Percentiles rank a stretch among this genome's conserved stretches.
Evolutionary conservation across 2,888 invertebrate species (phyloP).

Genomic region (Philopedon plagiatum): DNA sequence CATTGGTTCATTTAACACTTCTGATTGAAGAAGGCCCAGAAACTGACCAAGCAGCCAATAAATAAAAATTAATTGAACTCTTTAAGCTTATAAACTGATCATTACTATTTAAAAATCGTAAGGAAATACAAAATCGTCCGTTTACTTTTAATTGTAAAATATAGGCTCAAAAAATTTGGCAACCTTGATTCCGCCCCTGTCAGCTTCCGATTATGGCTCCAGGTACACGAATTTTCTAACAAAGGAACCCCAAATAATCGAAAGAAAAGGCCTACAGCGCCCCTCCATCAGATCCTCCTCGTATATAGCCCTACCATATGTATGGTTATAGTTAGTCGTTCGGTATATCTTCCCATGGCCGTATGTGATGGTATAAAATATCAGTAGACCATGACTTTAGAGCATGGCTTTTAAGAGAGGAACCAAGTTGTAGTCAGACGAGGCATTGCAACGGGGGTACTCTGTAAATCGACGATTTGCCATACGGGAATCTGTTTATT

Average conservation of each 20-base stretch:
- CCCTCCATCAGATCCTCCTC: conserved; percentile 33
- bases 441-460: not conserved
- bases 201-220: conserved; percentile 44
- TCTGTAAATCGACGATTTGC: not conserved
- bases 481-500: conserved; percentile 15
- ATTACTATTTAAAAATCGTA: too few species aligned
- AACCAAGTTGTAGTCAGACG: not conserved
- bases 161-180: conserved; percentile 14
- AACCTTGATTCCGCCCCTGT: conserved; percentile 50
- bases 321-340: conserved; percentile 41
- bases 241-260: conserved; percentile 49
- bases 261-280: conserved; percentile 41
- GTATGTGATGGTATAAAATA: conserved; percentile 4
- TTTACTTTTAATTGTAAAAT: not conserved
- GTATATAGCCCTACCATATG: conserved; percentile 52
- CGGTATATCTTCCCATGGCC: conserved; percentile 37
- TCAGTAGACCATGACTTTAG: not conserved
- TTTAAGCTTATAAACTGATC: too few species aligned
- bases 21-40: too few species aligned
- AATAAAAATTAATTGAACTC: too few species aligned
- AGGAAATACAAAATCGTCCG: too few species aligned
- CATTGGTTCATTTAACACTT: too few species aligned
- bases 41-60: too few species aligned
- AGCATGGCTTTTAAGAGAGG: conserved; percentile 1
- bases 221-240: conserved; percentile 53